Conservation (phyloP, 2,888 invertebrate genomes). For the Sericinus montela region DNA sequence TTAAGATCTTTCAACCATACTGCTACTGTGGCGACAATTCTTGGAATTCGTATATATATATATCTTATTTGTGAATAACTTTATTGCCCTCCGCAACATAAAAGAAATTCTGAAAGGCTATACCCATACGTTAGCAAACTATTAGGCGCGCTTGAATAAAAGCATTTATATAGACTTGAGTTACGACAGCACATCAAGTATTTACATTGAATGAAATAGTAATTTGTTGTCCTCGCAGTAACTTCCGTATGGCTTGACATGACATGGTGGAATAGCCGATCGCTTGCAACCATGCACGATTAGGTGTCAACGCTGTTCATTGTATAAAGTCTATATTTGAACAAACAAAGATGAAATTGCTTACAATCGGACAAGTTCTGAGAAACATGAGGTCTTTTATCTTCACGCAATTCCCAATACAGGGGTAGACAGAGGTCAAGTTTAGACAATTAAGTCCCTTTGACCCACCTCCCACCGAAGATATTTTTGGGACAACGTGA, state of each 20-base stretch:
- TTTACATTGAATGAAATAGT: conserved; percentile 76
- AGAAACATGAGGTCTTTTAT: too few species aligned
- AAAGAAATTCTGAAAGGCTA: conserved; percentile 40
- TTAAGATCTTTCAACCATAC: too few species aligned
- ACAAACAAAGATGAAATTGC: conserved; percentile 31
- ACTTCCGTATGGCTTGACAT: conserved; percentile 51
- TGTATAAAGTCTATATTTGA: conserved; percentile 50
- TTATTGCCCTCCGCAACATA: too few species aligned
- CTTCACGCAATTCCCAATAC: too few species aligned
- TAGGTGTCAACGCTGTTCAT: conserved; percentile 55
- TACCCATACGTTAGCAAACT: conserved; percentile 54
- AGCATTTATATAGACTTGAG: conserved; percentile 53
- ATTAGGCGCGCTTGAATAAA: conserved; percentile 63
- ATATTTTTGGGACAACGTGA: too few species aligned
- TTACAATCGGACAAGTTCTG: conserved; percentile 2
- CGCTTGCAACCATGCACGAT: conserved; percentile 40
- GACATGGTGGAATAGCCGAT: conserved; percentile 38
- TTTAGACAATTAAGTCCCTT: too few species aligned
- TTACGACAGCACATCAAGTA: conserved; percentile 42
- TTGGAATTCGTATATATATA: too few species aligned
- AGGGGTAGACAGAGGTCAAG: too few species aligned
- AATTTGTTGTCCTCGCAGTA: conserved; percentile 59
- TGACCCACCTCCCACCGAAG: too few species aligned
- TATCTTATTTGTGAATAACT: too few species aligned
- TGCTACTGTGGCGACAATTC: too few species aligned